Percentiles rank a stretch among this genome's conserved stretches.
Evolutionary conservation across 2,113 vertebrate genomes (phyloP).

Genomic region (Colaptes auratus): DNA sequence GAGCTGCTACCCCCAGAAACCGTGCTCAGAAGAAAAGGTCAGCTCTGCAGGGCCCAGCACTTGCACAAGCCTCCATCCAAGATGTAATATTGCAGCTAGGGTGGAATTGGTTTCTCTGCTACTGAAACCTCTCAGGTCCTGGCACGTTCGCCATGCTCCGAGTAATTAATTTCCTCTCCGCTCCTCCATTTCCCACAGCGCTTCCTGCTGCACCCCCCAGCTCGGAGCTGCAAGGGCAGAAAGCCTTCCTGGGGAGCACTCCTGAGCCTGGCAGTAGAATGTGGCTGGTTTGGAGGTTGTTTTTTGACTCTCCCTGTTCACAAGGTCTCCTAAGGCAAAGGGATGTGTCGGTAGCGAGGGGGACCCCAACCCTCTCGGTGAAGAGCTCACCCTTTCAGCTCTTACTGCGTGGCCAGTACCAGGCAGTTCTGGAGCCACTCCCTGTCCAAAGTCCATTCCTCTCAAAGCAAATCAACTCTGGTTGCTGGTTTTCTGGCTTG

Average conservation of each 20-base stretch:
- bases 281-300: not conserved
- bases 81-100: not conserved
- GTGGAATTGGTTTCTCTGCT: not conserved
- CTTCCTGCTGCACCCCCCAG: not conserved
- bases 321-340: not conserved
- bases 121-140: not conserved
- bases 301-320: not conserved
- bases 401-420: not conserved
- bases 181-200: not conserved
- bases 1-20: not conserved
- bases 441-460: not conserved
- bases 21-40: conserved; percentile 2
- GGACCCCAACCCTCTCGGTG: not conserved
- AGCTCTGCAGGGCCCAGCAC: conserved; percentile 11
- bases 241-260: not conserved
- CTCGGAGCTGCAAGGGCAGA: not conserved
- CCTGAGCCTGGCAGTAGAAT: not conserved
- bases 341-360: not conserved
- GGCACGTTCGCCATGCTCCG: not conserved
- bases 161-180: not conserved
- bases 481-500: not conserved
- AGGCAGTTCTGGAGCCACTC: not conserved
- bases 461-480: conserved; percentile 9
- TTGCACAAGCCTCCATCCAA: not conserved
- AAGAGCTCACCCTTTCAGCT: not conserved